Base-by-base conservation (phyloP, 2,797 vertebrate genomes). In the Pantherophis alleghaniensis region DNA sequence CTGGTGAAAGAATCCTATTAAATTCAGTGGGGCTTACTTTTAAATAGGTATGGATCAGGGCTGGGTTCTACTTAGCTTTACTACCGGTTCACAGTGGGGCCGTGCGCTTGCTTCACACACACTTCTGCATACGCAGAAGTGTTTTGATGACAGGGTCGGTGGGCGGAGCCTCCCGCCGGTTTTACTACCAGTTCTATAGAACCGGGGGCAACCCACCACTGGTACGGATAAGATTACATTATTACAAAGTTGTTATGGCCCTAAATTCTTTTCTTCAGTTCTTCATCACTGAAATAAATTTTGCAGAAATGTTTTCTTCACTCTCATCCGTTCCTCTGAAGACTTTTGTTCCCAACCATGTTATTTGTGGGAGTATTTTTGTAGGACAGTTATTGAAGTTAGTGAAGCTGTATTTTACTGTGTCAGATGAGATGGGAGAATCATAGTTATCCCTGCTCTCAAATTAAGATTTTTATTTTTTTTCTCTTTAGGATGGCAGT, bases 381-480 rank as follows among this genome's bases (percentile, higher is more conserved):
- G 24, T 22, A 24, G 87, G 32, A 87, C 18, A 59, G 28, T 57
- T 95, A 91, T 90, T 89, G 26, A 95, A 91, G 93, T 79, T 88
- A 83, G 74, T 0, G 26, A 90, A 90, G 56, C 9, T 5, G 92
- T 53, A 55, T 94, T 96, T 53, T 47, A 51, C 42, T 2, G 18
- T 91, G 61, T 37, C 24, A 92, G 88, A 22, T 60, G 42, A 57
- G 88, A 88, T 74, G 93, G 22, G 26, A 37, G 86, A 26, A 0
- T 0, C 59, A 47, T 88, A 86, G 74, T 47, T 89, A 0, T 57
- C 89, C 79, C 7, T 94, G 89, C 90, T 9, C 83, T 91, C 91
- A 66, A 91, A 91, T 86, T 0, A 11, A 95, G 53, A 22, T 42
- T 96, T 95, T 89, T 95, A 88, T 94, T 94, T 66, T 94, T 3